Conservation (phyloP, 2,797 vertebrate genomes). For the Paedocypris micromegethes region DNA sequence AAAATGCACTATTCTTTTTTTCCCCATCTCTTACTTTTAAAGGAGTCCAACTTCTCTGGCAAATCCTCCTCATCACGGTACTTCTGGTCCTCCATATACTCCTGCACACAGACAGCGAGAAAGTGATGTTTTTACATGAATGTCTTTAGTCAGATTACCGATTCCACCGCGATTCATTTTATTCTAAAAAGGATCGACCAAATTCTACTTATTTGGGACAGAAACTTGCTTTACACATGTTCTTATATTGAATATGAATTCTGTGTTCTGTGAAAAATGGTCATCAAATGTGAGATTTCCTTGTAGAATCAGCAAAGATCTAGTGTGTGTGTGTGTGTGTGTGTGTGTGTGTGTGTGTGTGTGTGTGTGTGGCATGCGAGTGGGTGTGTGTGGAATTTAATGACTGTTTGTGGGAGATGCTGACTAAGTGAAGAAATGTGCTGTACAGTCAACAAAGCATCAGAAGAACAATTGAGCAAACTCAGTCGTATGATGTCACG, state of each 20-base stretch:
- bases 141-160: too few species aligned
- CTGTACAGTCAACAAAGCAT: background rate
- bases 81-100: conserved; percentile 93
- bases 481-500: too few species aligned
- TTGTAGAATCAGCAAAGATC: background rate
- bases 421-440: conserved; percentile 6
- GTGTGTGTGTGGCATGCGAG: background rate
- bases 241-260: too few species aligned
- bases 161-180: too few species aligned
- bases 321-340: background rate
- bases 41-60: conserved; percentile 81
- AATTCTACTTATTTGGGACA: too few species aligned
- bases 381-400: background rate
- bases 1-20: background rate
- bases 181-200: too few species aligned
- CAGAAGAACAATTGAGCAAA: too few species aligned
- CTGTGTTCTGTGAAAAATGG: too few species aligned
- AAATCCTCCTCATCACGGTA: conserved; percentile 92
- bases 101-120: conserved; percentile 61
- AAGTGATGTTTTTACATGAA: background rate
- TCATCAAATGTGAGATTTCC: background rate
- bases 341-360: background rate
- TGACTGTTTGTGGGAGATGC: background rate
- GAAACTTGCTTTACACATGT: too few species aligned
- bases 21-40: conserved; percentile 84